A percentile compares a stretch with the other conserved stretches of the same genome.
Evolutionary conservation across 2,113 vertebrate species (phyloP).

Genomic region (Cochlearius cochlearius): DNA sequence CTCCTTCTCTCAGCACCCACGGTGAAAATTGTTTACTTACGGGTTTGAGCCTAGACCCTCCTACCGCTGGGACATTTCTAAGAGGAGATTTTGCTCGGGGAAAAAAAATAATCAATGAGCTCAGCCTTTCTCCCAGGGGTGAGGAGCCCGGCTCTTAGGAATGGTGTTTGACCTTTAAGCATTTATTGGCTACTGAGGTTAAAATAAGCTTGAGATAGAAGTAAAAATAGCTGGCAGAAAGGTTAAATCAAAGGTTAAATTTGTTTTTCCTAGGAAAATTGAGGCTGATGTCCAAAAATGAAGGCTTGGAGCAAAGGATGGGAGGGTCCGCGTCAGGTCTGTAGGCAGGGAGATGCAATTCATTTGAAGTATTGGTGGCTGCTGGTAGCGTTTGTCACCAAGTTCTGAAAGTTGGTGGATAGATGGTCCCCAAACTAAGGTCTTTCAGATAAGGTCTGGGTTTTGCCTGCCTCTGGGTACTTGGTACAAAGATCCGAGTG

Average conservation of each 20-base stretch:
- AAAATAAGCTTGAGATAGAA: conserved; percentile 53
- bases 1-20: background rate
- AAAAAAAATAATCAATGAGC: background rate
- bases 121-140: background rate
- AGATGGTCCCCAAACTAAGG: background rate
- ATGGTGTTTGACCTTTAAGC: conserved; percentile 58
- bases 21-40: background rate
- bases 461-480: background rate
- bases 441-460: background rate
- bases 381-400: conserved; percentile 36
- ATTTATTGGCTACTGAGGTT: conserved; percentile 52
- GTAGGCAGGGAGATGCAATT: background rate
- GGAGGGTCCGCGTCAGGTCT: background rate
- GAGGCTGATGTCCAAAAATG: background rate
- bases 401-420: background rate
- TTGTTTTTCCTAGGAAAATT: conserved; percentile 49
- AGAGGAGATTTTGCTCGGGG: background rate
- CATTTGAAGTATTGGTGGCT: conserved; percentile 1
- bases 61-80: background rate
- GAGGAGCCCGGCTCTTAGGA: background rate
- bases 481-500: background rate
- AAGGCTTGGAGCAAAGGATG: background rate
- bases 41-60: background rate
- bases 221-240: conserved; percentile 57
- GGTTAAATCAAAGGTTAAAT: conserved; percentile 65